phyloP scores from a whole-genome alignment of 2,888 invertebrate genomes.

The Ophion obscuratus region DNA sequence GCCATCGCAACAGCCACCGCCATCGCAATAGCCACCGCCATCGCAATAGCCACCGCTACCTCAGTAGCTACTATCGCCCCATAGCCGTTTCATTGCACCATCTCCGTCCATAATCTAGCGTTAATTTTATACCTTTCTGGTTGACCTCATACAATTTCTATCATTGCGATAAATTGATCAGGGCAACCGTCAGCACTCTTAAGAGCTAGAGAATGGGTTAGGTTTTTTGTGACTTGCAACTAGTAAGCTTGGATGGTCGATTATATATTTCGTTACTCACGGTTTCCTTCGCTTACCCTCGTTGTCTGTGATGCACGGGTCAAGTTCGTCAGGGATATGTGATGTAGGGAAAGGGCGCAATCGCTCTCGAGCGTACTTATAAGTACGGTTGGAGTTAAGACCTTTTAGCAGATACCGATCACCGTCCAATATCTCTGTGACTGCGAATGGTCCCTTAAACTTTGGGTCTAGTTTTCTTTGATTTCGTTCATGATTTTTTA shows the following conservation, averaged over 20 bases:
- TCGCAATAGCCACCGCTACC: background rate
- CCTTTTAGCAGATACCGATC: conserved; percentile 39
- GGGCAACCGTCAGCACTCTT: too few relatives aligned
- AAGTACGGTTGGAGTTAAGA: conserved; percentile 40
- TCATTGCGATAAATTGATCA: background rate
- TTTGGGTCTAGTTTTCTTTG: conserved; percentile 49
- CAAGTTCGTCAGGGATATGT: background rate
- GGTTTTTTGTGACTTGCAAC: too few relatives aligned
- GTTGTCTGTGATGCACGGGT: background rate
- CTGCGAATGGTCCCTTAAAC: conserved; percentile 38
- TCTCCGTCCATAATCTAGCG: background rate
- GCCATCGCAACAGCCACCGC: background rate
- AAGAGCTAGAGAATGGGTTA: too few relatives aligned
- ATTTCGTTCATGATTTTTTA: conserved; percentile 55
- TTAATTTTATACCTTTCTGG: background rate
- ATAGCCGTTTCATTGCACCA: background rate
- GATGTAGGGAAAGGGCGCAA: conserved; percentile 23
- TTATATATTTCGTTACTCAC: background rate
- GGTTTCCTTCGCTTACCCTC: background rate
- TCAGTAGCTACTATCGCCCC: background rate
- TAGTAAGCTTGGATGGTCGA: background rate
- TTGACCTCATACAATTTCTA: background rate
- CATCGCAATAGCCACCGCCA: background rate
- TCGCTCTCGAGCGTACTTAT: conserved; percentile 53
- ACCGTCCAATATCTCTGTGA: conserved; percentile 43